Evolutionary conservation across 2,888 invertebrate species (phyloP).

Genomic region (Capitulum mitella): DNA sequence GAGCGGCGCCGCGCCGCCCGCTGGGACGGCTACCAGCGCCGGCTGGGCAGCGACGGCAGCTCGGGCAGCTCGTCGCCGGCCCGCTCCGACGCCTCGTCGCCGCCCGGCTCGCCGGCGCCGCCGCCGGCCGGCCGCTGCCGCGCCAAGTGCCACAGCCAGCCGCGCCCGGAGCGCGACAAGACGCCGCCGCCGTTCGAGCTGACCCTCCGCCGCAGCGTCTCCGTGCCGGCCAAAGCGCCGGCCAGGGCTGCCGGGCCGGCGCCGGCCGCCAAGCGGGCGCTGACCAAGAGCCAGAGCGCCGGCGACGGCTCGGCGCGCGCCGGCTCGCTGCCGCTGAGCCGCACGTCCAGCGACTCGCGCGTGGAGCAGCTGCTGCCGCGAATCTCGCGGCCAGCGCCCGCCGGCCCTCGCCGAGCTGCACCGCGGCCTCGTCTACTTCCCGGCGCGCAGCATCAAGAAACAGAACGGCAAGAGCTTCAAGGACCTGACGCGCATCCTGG

Average conservation of each 20-base stretch:
- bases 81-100: neutral
- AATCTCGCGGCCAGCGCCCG: constrained; percentile 27
- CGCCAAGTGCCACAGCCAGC: neutral
- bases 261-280: neutral
- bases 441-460: constrained; percentile 30
- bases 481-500: constrained; percentile 34
- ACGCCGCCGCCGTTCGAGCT: constrained; percentile 5
- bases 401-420: constrained; percentile 7
- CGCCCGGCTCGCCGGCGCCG: neutral
- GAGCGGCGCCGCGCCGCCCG: neutral
- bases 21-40: constrained; percentile 16
- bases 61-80: constrained; percentile 9
- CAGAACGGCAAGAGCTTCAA: constrained; percentile 35
- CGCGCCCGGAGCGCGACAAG: neutral
- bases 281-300: neutral
- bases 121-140: neutral
- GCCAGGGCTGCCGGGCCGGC: neutral
- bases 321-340: constrained; percentile 22
- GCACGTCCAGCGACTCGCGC: constrained; percentile 33
- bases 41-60: constrained; percentile 21
- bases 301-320: neutral
- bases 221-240: neutral
- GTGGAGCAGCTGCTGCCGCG: constrained; percentile 33
- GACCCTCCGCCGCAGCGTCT: neutral
- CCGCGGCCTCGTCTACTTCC: constrained; percentile 28